Base-by-base conservation (phyloP, 2,797 vertebrate species). In the Ctenopoma multispine region DNA sequence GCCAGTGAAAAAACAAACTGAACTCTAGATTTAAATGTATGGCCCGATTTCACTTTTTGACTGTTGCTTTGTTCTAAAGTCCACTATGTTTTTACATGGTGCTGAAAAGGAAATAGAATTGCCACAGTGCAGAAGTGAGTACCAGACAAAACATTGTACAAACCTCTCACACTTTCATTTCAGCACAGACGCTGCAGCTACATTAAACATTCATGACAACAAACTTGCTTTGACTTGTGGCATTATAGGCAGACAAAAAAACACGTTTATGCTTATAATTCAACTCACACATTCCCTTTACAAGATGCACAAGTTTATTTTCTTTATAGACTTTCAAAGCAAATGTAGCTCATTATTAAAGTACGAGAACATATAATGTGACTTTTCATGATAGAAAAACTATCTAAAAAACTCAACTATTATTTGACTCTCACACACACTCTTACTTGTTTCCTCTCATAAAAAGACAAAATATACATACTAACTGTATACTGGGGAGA, bases 261-360 rank as follows among this genome's bases (percentile, higher is more conserved):
- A 11, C 11, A 59, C 3, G 4, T 49, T 65, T 21, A 54, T 5
- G 7, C 60, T 73, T 44, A 50, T 56, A 53, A 85, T 71, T 77
- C 21, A 79, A 58, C 44, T 63, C 47, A 48, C 17, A 51, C 55
- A 51, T 74, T 80, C 72, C 70, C 43, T 70, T 34, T 53, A 75
- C 75, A 75, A 80, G 40, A 75, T 23, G 14, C 7, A 74, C n/a
- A 62, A 50, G 27, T 80, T 82, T 75, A 81, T 79, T 84, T 80
- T 20, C 51, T 71, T 79, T 64, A 83, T 49, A 79, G 49, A 65
- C 62, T 71, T 41, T 83, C 44, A 65, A 76, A 81, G 69, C 61
- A 65, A 69, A 21, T 70, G 64, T 61, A 60, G 47, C 43, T 71
- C 24, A 41, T 71, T 81, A 68, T 55, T 50, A 71, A 57, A 62